Conservation (phyloP, 2,888 invertebrate genomes). For the Phrixothrix hirtus region DNA sequence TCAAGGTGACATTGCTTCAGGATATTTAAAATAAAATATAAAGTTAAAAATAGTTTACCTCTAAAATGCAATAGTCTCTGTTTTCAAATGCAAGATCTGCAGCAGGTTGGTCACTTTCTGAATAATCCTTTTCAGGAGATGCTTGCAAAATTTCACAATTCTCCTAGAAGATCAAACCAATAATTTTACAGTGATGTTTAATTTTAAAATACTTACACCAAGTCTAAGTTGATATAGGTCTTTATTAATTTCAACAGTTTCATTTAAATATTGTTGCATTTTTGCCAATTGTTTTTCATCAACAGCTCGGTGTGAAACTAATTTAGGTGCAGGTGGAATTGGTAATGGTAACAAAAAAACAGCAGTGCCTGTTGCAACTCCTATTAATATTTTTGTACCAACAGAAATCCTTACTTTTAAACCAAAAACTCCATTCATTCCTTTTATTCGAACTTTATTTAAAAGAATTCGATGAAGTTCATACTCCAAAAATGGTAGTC, state of each 20-base stretch:
- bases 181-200: slow-evolving; percentile 2
- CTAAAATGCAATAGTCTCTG: slow-evolving; percentile 79
- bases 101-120: slow-evolving; percentile 69
- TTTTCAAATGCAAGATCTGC: slow-evolving; percentile 72
- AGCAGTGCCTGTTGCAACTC: slow-evolving; percentile 87
- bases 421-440: slow-evolving; percentile 93
- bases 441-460: slow-evolving; percentile 89
- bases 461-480: slow-evolving; percentile 89
- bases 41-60: slow-evolving; percentile 56
- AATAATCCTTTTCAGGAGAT: slow-evolving; percentile 66
- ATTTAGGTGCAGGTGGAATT: slow-evolving; percentile 71
- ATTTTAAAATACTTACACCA: slow-evolving; percentile 42
- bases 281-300: slow-evolving; percentile 68
- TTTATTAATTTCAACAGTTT: slow-evolving; percentile 71
- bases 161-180: slow-evolving; percentile 18
- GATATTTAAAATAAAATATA: neutral
- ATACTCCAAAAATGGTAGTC: slow-evolving; percentile 93
- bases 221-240: slow-evolving; percentile 69
- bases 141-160: slow-evolving; percentile 1
- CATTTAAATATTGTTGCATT: slow-evolving; percentile 69
- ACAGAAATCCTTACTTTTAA: slow-evolving; percentile 72
- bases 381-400: slow-evolving; percentile 86
- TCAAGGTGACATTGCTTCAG: too few relatives aligned
- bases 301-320: slow-evolving; percentile 68
- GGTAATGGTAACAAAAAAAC: slow-evolving; percentile 79